phyloP scores from a whole-genome alignment of 2,888 invertebrate genomes.

The Sphecodes monilicornis region DNA sequence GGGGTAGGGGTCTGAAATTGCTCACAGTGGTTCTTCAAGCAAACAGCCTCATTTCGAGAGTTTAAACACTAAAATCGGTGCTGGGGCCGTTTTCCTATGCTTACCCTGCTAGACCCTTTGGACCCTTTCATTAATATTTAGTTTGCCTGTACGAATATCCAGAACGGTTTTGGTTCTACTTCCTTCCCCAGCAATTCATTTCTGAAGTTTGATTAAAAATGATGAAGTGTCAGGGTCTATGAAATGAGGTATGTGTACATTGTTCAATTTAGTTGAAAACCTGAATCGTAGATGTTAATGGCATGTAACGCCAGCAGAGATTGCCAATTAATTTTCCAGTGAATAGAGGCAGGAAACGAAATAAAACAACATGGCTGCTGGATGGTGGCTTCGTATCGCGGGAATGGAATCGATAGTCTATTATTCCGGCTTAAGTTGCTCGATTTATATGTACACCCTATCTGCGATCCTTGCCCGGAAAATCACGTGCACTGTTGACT shows the following conservation, averaged over 20 bases:
- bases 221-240: not conserved
- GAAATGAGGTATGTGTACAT: not conserved
- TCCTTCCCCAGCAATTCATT: not conserved
- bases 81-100: too few relatives aligned
- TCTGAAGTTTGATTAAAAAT: not conserved
- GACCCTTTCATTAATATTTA: not conserved
- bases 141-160: not conserved
- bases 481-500: slow-evolving; percentile 59
- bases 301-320: slow-evolving; percentile 21
- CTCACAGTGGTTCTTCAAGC: too few relatives aligned
- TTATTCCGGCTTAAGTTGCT: slow-evolving; percentile 78
- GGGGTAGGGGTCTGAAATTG: too few relatives aligned
- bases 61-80: too few relatives aligned
- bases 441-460: slow-evolving; percentile 76
- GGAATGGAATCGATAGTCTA: slow-evolving; percentile 79
- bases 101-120: too few relatives aligned
- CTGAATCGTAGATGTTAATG: not conserved
- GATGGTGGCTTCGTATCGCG: slow-evolving; percentile 45
- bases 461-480: slow-evolving; percentile 60
- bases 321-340: slow-evolving; percentile 76
- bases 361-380: slow-evolving; percentile 8
- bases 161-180: not conserved
- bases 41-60: too few relatives aligned
- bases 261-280: not conserved
- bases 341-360: slow-evolving; percentile 67